Base-by-base conservation (phyloP, 2,113 vertebrate species). In the Gallinago media region DNA sequence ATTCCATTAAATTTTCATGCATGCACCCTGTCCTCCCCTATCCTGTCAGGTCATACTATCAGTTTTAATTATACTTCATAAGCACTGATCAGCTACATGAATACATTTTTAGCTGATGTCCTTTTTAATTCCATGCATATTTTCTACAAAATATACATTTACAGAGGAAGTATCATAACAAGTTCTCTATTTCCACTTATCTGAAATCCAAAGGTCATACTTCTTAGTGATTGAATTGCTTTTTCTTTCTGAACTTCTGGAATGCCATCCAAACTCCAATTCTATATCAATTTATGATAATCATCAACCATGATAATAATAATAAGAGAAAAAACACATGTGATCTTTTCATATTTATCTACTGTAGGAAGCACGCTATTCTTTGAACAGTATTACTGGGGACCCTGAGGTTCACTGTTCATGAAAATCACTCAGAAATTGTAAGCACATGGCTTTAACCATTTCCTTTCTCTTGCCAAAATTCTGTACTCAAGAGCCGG, bases 31-130 rank as follows among this genome's bases (percentile, higher is more conserved):
- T 74, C 26, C 20, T 89, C 7, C 13, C 22, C 17, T 79, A 67
- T 66, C 11, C 44, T 72, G 23, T 84, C 8, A 68, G 70, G 34
- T 67, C 73, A 84, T 67, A 68, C 9, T 58, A 75, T 62, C 56
- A 36, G 27, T 85, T 95, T 97, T 89, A 93, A 93, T 85, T 89
- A 73, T 17, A 85, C 22, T 89, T 89, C 47, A 66, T 44, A 22
- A 91, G 12, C 29, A 91, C 19, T 65, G n/a, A 38, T 65, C 38
- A 87, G 17, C 56, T 59, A 61, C n/a, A 20, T 71, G 16, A 85
- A 72, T 82, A 49, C 5, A 67, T 68, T 87, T 88, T 91, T 72
- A 89, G 7, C 23, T 87, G 34, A 89, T 56, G 8, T 56, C 12
- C 23, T 72, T 91, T 95, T 85, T 36, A 81, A 85, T 94, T 85